Evolutionary conservation across 2,888 invertebrate genomes (phyloP).

Genomic region (Entomobrya multifasciata): DNA sequence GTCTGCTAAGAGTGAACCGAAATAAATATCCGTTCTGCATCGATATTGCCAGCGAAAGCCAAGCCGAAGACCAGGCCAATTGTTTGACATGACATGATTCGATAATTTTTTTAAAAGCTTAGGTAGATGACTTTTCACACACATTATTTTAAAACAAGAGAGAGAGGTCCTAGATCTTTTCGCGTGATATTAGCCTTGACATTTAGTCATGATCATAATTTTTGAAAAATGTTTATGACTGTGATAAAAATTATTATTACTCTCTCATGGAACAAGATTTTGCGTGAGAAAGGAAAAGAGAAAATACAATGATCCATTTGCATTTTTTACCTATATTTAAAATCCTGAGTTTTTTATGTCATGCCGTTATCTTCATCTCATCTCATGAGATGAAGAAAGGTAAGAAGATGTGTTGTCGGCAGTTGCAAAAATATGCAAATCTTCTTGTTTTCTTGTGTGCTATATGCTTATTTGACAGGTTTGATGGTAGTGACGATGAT

Average conservation of each 20-base stretch:
- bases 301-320: slow-evolving; percentile 37
- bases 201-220: neutral
- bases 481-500: neutral
- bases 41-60: too few species aligned
- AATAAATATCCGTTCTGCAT: too few species aligned
- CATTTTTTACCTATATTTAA: slow-evolving; percentile 13
- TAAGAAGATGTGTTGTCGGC: slow-evolving; percentile 2
- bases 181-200: neutral
- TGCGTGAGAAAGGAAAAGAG: neutral
- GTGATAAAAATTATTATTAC: neutral
- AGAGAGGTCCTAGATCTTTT: too few species aligned
- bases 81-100: too few species aligned
- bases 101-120: too few species aligned
- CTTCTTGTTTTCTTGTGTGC: too few species aligned
- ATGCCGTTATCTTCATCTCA: too few species aligned
- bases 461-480: neutral
- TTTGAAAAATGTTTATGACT: neutral
- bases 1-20: too few species aligned
- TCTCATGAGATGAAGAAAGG: neutral
- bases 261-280: neutral
- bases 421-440: neutral
- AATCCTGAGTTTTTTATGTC: too few species aligned
- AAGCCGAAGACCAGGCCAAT: too few species aligned
- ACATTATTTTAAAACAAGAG: too few species aligned
- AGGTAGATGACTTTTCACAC: too few species aligned